Evolutionary conservation across 2,888 invertebrate species (phyloP).

Genomic region (Candidula unifasciata): DNA sequence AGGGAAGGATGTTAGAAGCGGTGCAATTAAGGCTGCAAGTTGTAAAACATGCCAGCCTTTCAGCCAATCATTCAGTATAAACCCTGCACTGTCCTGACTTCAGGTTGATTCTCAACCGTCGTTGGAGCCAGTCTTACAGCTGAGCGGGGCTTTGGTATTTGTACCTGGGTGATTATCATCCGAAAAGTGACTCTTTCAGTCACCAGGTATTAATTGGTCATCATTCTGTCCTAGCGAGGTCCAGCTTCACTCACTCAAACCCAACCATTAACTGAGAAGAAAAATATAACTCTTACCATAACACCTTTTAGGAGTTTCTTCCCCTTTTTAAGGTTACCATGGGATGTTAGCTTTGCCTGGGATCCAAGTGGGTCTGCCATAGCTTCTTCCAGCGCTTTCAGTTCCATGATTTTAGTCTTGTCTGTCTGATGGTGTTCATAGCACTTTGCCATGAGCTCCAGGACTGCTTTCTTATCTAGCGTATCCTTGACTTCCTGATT

Average conservation of each 20-base stretch:
- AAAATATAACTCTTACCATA: conserved; percentile 57
- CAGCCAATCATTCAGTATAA: too few relatives aligned
- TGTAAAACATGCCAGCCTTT: too few relatives aligned
- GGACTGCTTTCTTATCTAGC: conserved; percentile 76
- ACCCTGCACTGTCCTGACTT: too few relatives aligned
- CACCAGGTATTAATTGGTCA: background rate
- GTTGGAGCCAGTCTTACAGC: too few relatives aligned
- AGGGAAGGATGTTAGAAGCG: too few relatives aligned
- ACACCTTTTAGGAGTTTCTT: conserved; percentile 57
- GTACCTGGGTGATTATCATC: too few relatives aligned
- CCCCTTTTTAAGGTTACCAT: conserved; percentile 60
- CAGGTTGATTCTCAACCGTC: too few relatives aligned
- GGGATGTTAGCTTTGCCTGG: conserved; percentile 56
- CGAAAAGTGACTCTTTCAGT: too few relatives aligned
- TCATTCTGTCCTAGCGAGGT: background rate
- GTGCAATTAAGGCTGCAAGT: too few relatives aligned
- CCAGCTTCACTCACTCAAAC: background rate
- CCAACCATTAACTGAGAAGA: background rate
- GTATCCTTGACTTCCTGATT: conserved; percentile 78
- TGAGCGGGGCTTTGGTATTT: too few relatives aligned
- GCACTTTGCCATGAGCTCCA: conserved; percentile 75
- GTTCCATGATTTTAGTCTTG: conserved; percentile 70
- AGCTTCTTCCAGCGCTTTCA: conserved; percentile 65
- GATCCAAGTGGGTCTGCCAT: conserved; percentile 51
- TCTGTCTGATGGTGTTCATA: conserved; percentile 75